Evolutionary conservation across 2,113 vertebrate genomes (phyloP).

Genomic region (Epinephelus lanceolatus): DNA sequence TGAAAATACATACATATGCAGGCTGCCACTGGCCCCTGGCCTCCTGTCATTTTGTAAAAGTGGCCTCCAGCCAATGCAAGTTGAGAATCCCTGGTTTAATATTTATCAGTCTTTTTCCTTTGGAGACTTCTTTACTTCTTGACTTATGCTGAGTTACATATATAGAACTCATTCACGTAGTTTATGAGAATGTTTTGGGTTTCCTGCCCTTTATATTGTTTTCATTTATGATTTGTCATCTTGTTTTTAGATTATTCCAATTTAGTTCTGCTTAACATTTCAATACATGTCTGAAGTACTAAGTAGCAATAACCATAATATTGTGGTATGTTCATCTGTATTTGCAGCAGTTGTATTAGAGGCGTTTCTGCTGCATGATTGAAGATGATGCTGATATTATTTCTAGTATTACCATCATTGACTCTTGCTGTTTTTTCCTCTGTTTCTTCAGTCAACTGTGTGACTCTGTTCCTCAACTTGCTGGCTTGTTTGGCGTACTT

Average conservation of each 20-base stretch:
- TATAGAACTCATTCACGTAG: neutral
- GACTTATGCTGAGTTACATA: neutral
- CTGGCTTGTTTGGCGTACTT: conserved; percentile 94
- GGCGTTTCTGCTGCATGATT: neutral
- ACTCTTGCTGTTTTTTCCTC: neutral
- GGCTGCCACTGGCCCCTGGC: too few species aligned
- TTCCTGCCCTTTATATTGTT: neutral
- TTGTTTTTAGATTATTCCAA: neutral
- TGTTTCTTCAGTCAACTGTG: conserved; percentile 84
- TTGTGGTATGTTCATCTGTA: neutral
- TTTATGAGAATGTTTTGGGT: neutral
- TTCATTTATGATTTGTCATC: neutral
- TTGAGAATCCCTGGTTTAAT: too few species aligned
- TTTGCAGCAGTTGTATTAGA: neutral
- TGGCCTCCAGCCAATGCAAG: too few species aligned
- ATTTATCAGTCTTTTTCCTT: neutral
- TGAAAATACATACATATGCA: too few species aligned
- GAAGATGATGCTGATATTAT: neutral
- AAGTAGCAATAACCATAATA: neutral
- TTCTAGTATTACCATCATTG: neutral
- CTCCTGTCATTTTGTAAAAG: too few species aligned
- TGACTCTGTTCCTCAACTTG: conserved; percentile 95
- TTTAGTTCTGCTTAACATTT: neutral
- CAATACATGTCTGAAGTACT: neutral
- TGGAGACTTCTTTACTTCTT: neutral